phyloP scores from a whole-genome alignment of 2,888 invertebrate species.

The Malachius bipustulatus region DNA sequence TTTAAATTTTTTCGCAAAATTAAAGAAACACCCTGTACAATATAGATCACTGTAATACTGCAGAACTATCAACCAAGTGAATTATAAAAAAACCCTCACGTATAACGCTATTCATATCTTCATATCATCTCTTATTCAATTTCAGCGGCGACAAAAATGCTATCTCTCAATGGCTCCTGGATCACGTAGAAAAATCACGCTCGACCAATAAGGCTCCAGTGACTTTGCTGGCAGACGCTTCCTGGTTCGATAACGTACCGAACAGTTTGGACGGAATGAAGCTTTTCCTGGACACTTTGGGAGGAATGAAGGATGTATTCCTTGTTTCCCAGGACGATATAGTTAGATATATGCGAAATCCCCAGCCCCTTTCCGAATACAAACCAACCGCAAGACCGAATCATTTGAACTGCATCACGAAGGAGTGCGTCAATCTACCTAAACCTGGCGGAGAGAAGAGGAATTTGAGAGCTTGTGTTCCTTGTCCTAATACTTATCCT shows the following conservation, averaged over 20 bases:
- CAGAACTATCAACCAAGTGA: no score
- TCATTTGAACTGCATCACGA: no score
- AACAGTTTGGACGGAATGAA: constrained; percentile 27
- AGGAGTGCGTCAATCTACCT: no score
- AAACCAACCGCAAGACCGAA: constrained; percentile 11
- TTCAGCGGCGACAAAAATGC: constrained; percentile 29
- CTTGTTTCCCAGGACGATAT: constrained; percentile 35
- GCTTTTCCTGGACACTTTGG: constrained; percentile 32
- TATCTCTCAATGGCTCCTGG: constrained; percentile 35
- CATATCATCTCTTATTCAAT: constrained; percentile 24
- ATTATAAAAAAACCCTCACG: no score
- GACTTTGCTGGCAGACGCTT: constrained; percentile 38
- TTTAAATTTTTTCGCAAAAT: no score
- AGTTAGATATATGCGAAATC: constrained; percentile 36
- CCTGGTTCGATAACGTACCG: constrained; percentile 35
- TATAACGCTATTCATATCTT: no score
- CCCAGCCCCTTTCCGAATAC: constrained; percentile 27
- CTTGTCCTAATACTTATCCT: constrained; percentile 37
- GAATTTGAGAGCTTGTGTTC: constrained; percentile 35
- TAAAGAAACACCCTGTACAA: no score
- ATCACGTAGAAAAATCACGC: constrained; percentile 37
- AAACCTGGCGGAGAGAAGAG: constrained; percentile 23
- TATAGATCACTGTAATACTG: no score
- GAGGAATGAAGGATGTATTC: constrained; percentile 31
- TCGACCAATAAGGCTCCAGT: constrained; percentile 37